phyloP scores from a whole-genome alignment of 2,113 vertebrate genomes.

The Oryzias celebensis region DNA sequence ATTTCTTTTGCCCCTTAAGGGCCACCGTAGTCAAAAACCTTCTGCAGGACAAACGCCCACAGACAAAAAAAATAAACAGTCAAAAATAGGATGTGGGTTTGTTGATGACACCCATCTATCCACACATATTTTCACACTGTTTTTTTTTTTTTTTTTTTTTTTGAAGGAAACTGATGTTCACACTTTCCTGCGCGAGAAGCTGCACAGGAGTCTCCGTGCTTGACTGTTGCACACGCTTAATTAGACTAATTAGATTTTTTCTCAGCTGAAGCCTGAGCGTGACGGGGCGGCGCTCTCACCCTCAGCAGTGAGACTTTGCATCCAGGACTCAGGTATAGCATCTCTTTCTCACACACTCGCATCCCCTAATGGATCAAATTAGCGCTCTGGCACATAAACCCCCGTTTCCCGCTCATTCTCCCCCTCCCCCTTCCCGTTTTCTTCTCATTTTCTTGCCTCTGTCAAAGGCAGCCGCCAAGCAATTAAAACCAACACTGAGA shows the following conservation, averaged over 20 bases:
- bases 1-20: too few species aligned
- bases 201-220: conserved; percentile 24
- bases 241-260: conserved; percentile 64
- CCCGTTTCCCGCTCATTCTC: conserved; percentile 44
- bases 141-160: neutral
- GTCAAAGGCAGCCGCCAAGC: conserved; percentile 37
- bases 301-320: conserved; percentile 53
- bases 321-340: conserved; percentile 50
- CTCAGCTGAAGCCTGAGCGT: conserved; percentile 52
- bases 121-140: conserved; percentile 36
- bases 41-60: neutral
- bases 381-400: conserved; percentile 66
- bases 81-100: conserved; percentile 11
- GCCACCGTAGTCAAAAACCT: too few species aligned
- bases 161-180: conserved; percentile 38
- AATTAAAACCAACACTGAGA: conserved; percentile 68
- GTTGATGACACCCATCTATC: conserved; percentile 10
- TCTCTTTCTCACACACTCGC: conserved; percentile 30
- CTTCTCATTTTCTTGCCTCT: conserved; percentile 34
- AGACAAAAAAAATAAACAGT: conserved; percentile 4
- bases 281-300: conserved; percentile 49
- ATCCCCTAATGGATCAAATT: conserved; percentile 74
- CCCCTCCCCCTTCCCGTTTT: conserved; percentile 3
- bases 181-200: conserved; percentile 24
- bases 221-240: conserved; percentile 58